A percentile compares a stretch with the other conserved stretches of the same genome.
These are phyloP conservation scores for Nothobranchius kuhntae DNA, from an alignment of 2,113 vertebrate species.

Conservation along the genomic window DNA sequence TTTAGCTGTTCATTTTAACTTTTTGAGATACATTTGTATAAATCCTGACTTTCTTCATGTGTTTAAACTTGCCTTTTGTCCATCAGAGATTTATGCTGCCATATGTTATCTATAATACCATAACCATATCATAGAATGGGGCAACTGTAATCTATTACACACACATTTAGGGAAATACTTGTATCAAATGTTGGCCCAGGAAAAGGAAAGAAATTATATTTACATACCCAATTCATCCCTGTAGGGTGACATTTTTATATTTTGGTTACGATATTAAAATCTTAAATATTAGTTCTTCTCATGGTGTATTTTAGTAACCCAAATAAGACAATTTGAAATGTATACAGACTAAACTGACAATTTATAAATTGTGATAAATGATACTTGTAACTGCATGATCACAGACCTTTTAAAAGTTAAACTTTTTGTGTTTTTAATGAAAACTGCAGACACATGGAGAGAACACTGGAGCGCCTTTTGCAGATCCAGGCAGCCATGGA, in stretches of 20 bases:
- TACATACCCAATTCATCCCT: not conserved
- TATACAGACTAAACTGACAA: too few relatives aligned
- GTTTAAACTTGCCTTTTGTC: not conserved
- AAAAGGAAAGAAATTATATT: not conserved
- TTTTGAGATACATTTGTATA: too few relatives aligned
- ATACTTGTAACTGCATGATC: constrained; percentile 12
- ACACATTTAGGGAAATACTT: constrained; percentile 33
- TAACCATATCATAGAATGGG: constrained; percentile 35
- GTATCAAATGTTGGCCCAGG: constrained; percentile 26
- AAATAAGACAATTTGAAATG: too few relatives aligned
- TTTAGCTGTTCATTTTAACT: too few relatives aligned
- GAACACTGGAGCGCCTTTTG: constrained; percentile 89
- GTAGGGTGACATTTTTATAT: not conserved
- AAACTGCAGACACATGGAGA: constrained; percentile 85
- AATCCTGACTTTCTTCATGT: too few relatives aligned
- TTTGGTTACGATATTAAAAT: not conserved
- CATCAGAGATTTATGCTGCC: constrained; percentile 8
- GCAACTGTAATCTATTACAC: constrained; percentile 32
- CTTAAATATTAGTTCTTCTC: not conserved
- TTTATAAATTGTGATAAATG: not conserved
- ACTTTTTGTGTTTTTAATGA: not conserved
- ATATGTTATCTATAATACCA: constrained; percentile 28
- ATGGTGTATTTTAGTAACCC: not conserved
- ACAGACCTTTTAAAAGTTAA: constrained; percentile 1
- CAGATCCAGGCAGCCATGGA: constrained; percentile 93